phyloP scores from a whole-genome alignment of 2,888 invertebrate species.

The Drosophila seclusa region DNA sequence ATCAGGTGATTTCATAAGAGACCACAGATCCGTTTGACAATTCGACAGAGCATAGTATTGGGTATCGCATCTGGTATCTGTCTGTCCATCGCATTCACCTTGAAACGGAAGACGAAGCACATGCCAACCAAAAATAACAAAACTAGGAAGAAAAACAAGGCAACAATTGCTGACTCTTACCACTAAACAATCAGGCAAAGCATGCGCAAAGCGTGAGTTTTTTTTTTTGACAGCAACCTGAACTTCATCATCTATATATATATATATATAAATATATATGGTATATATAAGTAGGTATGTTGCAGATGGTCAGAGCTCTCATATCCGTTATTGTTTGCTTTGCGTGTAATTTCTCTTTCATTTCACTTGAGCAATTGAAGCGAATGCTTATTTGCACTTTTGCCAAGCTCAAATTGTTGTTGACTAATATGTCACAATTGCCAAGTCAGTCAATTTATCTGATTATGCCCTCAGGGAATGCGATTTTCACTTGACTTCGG shows the following conservation, averaged over 20 bases:
- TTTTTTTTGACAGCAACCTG: slow-evolving; percentile 22
- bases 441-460: slow-evolving; percentile 67
- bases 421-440: slow-evolving; percentile 83
- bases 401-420: slow-evolving; percentile 83
- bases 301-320: slow-evolving; percentile 23
- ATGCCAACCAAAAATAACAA: slow-evolving; percentile 17
- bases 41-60: slow-evolving; percentile 9
- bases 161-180: slow-evolving; percentile 42
- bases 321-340: slow-evolving; percentile 73
- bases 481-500: slow-evolving; percentile 57
- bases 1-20: slow-evolving; percentile 64
- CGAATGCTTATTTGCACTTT: slow-evolving; percentile 82
- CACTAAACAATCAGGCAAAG: slow-evolving; percentile 17
- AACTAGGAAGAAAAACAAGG: slow-evolving; percentile 13
- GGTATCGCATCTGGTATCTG: slow-evolving; percentile 2
- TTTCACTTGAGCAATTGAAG: slow-evolving; percentile 82
- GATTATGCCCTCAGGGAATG: slow-evolving; percentile 30
- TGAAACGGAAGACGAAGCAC: slow-evolving; percentile 59
- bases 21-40: slow-evolving; percentile 65
- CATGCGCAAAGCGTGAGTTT: slow-evolving; percentile 41
- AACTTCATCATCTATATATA: slow-evolving; percentile 29
- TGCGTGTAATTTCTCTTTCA: slow-evolving; percentile 83
- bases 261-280: slow-evolving; percentile 42
- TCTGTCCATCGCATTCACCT: slow-evolving; percentile 64
- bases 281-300: background rate